Conservation (phyloP, 2,797 vertebrate species). For the Apogon talboti region DNA sequence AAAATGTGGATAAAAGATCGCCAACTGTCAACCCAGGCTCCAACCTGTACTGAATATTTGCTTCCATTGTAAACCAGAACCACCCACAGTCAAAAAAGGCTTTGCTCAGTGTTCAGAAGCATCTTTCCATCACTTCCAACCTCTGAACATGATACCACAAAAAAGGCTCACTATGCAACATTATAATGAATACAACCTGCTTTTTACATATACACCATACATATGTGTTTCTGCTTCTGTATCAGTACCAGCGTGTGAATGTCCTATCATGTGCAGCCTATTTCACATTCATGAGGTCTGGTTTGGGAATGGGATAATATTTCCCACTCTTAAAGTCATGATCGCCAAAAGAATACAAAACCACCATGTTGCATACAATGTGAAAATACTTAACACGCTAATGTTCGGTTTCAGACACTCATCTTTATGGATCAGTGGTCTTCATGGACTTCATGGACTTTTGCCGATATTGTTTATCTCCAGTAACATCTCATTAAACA, state of each 20-base stretch:
- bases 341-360: neutral
- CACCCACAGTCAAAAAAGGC: slow-evolving; percentile 36
- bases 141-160: neutral
- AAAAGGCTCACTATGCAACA: neutral
- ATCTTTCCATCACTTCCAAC: slow-evolving; percentile 1
- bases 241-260: too few species aligned
- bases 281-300: slow-evolving; percentile 1
- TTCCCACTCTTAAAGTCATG: too few species aligned
- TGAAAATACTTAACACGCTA: neutral
- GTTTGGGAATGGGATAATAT: slow-evolving; percentile 15
- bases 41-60: slow-evolving; percentile 33
- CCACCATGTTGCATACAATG: neutral
- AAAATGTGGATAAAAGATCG: slow-evolving; percentile 16
- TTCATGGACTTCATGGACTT: neutral
- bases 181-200: slow-evolving; percentile 3
- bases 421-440: neutral
- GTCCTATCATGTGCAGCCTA: neutral
- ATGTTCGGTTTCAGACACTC: neutral
- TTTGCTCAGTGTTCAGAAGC: slow-evolving; percentile 8
- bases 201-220: neutral
- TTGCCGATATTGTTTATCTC: slow-evolving; percentile 3
- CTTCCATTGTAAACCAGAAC: slow-evolving; percentile 38
- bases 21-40: slow-evolving; percentile 25
- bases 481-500: neutral
- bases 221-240: neutral